Evolutionary conservation across 1,140 invertebrate species (phyloP), one percentile per base, ranked within the genome.

Genomic region (Macrobrachium rosenbergii): DNA sequence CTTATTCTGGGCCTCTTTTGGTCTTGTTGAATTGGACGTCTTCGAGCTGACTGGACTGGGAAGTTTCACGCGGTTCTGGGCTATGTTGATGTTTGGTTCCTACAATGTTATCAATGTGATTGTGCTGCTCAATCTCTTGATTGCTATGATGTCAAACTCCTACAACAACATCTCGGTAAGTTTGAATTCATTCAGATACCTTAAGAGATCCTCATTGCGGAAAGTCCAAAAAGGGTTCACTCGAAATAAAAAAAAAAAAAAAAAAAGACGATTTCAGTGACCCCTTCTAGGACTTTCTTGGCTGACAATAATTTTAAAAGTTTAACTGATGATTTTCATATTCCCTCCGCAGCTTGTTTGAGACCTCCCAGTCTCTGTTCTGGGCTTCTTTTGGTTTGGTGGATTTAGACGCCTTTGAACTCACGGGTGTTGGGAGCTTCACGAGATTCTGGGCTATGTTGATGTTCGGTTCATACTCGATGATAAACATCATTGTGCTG

Each of bases 121-220:
- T 90, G 97, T 98, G 0, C 92, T 98, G 5, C 94, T 98, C 63
- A 98, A 98, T 92, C 96, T 98, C 95, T 94, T 98, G 6, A 98
- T 98, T 91, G 97, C 97, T 90, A 98, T 98, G 97, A 98, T 98
- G 96, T 97, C 96, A 58, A 98, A 97, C 91, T 98, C 97, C 0
- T 98, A 97, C 92, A 96, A 97, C 92, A 96, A 96, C 43, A 98
- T 98, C 90, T 97, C 96, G 89, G 96, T 97, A 93, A 94, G 94
- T 92, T 23, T 12, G 17, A 17, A 23, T 64, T 14, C 19, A 21
- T 37, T 43, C 28, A 43, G 12, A 28, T 72, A 0, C 69, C 28
- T n/a, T n/a, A n/a, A 21, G 5, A 37, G 12, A 19, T 19, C 21
- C 43, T 76, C 12, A 37, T 10, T 76, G 43, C 17, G 43, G n/a